These are phyloP conservation scores for Sussaba pulchella DNA, from an alignment of 2,888 invertebrate species.

Conservation along the genomic window DNA sequence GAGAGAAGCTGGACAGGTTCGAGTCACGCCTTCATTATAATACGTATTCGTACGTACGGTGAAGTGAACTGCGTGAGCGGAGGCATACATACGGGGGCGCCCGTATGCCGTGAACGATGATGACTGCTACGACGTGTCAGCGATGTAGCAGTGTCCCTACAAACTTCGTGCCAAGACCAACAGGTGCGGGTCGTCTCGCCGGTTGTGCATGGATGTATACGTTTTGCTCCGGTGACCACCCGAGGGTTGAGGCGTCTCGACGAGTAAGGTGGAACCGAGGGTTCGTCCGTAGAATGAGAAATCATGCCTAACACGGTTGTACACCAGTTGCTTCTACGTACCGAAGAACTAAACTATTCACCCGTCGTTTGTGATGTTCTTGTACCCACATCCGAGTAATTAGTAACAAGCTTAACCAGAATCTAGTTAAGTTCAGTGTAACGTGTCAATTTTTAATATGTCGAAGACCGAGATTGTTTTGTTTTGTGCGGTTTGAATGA, in stretches of 20 bases:
- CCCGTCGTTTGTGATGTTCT: neutral
- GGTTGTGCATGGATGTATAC: conserved; percentile 4
- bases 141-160: conserved; percentile 14
- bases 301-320: neutral
- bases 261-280: conserved; percentile 24
- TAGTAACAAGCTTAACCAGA: neutral
- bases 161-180: conserved; percentile 29
- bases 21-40: conserved; percentile 44
- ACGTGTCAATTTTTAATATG: neutral
- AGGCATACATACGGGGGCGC: conserved; percentile 39
- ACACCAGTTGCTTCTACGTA: neutral
- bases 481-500: neutral
- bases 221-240: conserved; percentile 20
- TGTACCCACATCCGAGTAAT: neutral
- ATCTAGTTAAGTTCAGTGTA: neutral
- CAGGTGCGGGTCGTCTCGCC: conserved; percentile 37
- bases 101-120: conserved; percentile 49
- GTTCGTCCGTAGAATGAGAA: neutral
- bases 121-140: conserved; percentile 44
- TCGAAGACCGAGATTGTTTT: no score
- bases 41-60: conserved; percentile 9
- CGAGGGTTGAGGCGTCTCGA: conserved; percentile 20
- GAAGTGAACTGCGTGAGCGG: conserved; percentile 30
- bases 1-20: conserved; percentile 48
- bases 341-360: conserved; percentile 1